Percentiles rank a stretch among this genome's conserved stretches.
These are phyloP conservation scores for Melopsittacus undulatus DNA, from an alignment of 2,797 vertebrate genomes.

Conservation along the genomic window DNA sequence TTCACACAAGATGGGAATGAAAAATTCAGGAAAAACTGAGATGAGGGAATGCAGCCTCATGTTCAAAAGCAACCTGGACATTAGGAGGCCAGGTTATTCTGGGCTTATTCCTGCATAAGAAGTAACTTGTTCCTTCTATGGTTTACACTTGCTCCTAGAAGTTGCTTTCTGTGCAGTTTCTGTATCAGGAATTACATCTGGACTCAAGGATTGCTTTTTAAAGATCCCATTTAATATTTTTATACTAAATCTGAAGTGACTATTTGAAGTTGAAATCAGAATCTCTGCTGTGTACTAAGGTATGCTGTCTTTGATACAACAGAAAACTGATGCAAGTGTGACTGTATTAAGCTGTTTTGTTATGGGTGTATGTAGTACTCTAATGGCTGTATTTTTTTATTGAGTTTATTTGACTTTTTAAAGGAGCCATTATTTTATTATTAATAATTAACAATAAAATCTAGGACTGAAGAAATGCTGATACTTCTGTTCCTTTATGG, in stretches of 20 bases:
- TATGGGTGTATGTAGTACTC: background rate
- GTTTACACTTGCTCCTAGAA: background rate
- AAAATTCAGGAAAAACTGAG: background rate
- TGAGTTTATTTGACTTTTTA: slow-evolving; percentile 1
- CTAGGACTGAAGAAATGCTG: background rate
- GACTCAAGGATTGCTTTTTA: background rate
- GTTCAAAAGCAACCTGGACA: background rate
- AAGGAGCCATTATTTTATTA: background rate
- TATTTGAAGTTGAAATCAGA: background rate
- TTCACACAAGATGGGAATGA: background rate
- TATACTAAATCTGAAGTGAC: background rate
- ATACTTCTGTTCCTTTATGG: background rate
- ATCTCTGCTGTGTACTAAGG: background rate
- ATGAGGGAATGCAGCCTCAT: background rate
- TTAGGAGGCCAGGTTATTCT: background rate
- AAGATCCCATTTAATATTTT: background rate
- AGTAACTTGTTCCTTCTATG: background rate
- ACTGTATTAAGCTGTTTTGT: background rate
- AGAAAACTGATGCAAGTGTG: background rate
- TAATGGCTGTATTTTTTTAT: background rate
- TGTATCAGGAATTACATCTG: background rate
- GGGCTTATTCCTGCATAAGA: background rate
- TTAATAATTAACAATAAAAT: background rate
- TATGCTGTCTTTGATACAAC: background rate
- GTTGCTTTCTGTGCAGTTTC: background rate